Evolutionary conservation across 2,888 invertebrate genomes (phyloP), one percentile per base, ranked within the genome.

Genomic region (Gnatocerus cornutus): DNA sequence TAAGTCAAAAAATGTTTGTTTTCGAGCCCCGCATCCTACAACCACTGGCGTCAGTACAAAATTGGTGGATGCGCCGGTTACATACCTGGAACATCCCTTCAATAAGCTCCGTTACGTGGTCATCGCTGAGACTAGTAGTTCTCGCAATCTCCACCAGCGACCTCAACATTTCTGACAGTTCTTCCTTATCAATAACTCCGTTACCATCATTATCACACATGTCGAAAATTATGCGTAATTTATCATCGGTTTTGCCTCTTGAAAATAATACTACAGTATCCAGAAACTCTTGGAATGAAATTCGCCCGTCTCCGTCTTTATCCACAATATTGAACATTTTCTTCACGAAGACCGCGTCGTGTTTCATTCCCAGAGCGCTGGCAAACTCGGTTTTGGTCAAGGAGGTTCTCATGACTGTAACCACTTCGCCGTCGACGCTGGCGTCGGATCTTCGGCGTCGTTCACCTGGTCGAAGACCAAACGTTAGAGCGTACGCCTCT

Each of bases 241-340:
- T 97, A 80, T 97, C 96, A 78, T 97, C 97, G 0, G 96, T 96
- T 77, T 95, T 95, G 4, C 97, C 97, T 0, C 95, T 90, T 0
- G 97, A 96, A 82, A 97, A 97, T 1, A 97, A 84, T 0, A 97
- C 93, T 0, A 97, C 97, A 0, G 97, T 97, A 80, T 97, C 96
- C 56, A 98, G 86, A 84, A 98, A 98, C 85, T 98, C 98, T 87
- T 95, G 94, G 83, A 98, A 98, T 3, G 95, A 96, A 76, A 98
- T 97, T 70, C 95, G 88, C 1, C 97, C 97, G 84, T 97, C 96
- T 68, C 95, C 90, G 81, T 97, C 96, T 82, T 96, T 97, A 83
- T 98, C 97, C 0, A 97, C 97, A 78, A 97, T 97, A 78, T 97
- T 97, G 83, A 98, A 98, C 98, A 98, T 98, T 85, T 97, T 95